Percentiles rank a stretch among this genome's conserved stretches.
phyloP scores from a whole-genome alignment of 2,888 invertebrate genomes.

The Cerceris ruficornis region DNA sequence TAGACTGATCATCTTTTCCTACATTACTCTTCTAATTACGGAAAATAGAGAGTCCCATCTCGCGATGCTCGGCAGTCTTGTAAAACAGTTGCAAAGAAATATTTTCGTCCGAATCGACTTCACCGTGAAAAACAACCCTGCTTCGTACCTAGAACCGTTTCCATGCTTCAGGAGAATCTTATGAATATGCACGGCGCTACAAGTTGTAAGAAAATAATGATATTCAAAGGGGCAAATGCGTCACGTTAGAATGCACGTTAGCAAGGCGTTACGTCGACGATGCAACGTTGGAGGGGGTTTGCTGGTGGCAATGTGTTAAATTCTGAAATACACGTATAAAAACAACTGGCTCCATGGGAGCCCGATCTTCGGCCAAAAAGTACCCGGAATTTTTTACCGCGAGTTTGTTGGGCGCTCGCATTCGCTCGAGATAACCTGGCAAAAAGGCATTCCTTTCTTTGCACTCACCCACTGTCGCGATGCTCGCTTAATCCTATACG shows the following conservation, averaged over 20 bases:
- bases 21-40: background rate
- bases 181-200: slow-evolving; percentile 46
- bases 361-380: slow-evolving; percentile 6
- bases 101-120: slow-evolving; percentile 41
- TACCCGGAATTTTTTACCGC: background rate
- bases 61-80: background rate
- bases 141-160: slow-evolving; percentile 13
- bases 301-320: slow-evolving; percentile 14
- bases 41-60: background rate
- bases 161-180: slow-evolving; percentile 27
- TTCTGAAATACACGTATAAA: slow-evolving; percentile 2
- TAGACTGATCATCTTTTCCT: background rate
- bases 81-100: slow-evolving; percentile 3
- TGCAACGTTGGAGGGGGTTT: background rate
- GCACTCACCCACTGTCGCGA: background rate
- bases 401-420: slow-evolving; percentile 16
- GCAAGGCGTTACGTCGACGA: slow-evolving; percentile 6
- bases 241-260: slow-evolving; percentile 42
- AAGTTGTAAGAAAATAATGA: slow-evolving; percentile 52
- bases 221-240: slow-evolving; percentile 49
- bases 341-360: slow-evolving; percentile 6
- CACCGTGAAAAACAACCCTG: slow-evolving; percentile 14
- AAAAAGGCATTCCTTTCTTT: slow-evolving; percentile 2
- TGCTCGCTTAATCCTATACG: background rate
- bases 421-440: slow-evolving; percentile 13